Percentiles rank a stretch among this genome's conserved stretches.
These are phyloP conservation scores for Resseliella maxima DNA, from an alignment of 2,888 invertebrate species.

Conservation along the genomic window DNA sequence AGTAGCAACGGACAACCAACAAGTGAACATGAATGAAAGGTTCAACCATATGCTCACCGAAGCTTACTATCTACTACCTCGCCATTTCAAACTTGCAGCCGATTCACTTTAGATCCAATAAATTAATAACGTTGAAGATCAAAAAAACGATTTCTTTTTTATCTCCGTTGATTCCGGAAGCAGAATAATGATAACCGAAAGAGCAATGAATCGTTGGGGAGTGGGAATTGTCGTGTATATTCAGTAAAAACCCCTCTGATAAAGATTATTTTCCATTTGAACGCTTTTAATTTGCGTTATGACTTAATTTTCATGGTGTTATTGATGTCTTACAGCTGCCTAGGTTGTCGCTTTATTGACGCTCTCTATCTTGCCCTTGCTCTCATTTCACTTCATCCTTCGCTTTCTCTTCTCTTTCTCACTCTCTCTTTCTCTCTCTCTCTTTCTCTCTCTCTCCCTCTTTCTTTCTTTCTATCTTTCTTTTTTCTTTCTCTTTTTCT, in stretches of 20 bases:
- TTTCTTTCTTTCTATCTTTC: too few species aligned
- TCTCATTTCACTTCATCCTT: too few species aligned
- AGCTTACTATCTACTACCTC: background rate
- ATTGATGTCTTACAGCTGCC: slow-evolving; percentile 31
- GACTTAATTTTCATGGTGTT: background rate
- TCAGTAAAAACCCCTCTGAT: background rate
- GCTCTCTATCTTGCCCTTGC: too few species aligned
- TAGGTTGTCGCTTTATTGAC: background rate
- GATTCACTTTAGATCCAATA: background rate
- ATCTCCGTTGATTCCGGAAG: background rate
- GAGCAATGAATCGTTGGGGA: too few species aligned
- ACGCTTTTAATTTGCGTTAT: background rate
- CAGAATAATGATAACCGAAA: too few species aligned
- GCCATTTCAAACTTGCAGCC: background rate
- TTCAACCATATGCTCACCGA: background rate
- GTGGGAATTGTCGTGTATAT: too few species aligned
- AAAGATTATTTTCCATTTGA: slow-evolving; percentile 7
- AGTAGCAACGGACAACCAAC: background rate
- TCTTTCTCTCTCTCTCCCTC: too few species aligned
- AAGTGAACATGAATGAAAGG: background rate
- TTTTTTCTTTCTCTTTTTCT: too few species aligned
- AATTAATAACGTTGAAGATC: background rate
- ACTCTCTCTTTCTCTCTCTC: too few species aligned
- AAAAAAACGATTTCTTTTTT: background rate
- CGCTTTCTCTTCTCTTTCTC: too few species aligned